A percentile compares a stretch with the other conserved stretches of the same genome.
phyloP scores from a whole-genome alignment of 2,888 invertebrate species.

The Drosophila falleni region DNA sequence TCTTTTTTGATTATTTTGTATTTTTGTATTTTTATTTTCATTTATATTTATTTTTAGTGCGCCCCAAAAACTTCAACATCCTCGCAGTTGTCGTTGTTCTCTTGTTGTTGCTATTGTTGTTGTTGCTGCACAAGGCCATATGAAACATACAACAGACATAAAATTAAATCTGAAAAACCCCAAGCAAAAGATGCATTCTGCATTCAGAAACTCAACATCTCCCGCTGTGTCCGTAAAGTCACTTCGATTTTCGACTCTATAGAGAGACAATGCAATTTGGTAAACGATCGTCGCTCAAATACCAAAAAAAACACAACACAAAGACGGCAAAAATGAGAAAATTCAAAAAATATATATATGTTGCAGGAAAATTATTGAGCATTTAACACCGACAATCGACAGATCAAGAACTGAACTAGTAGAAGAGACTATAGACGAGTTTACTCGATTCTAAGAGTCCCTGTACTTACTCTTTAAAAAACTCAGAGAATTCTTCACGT shows the following conservation, averaged over 20 bases:
- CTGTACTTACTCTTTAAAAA: neutral
- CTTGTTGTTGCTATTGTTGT: conserved; percentile 35
- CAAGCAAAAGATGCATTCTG: conserved; percentile 60
- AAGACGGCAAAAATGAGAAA: conserved; percentile 4
- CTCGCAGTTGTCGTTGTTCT: conserved; percentile 25
- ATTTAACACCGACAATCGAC: conserved; percentile 68
- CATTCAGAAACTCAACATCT: conserved; percentile 63
- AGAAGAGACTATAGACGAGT: neutral
- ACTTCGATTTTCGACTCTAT: conserved; percentile 60
- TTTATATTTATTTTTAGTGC: conserved; percentile 64
- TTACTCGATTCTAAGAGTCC: neutral
- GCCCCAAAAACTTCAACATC: conserved; percentile 57
- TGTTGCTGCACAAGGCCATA: conserved; percentile 65
- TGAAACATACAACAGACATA: conserved; percentile 64
- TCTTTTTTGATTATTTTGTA: conserved; percentile 36
- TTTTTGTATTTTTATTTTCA: conserved; percentile 50
- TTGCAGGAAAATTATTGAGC: conserved; percentile 69
- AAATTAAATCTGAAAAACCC: conserved; percentile 71
- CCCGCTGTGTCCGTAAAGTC: conserved; percentile 77
- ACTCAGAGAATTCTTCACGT: neutral
- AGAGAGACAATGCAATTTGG: conserved; percentile 67
- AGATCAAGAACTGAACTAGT: conserved; percentile 45
- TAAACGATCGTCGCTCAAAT: conserved; percentile 22
- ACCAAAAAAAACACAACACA: conserved; percentile 16
- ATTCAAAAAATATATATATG: conserved; percentile 17